A percentile compares a stretch with the other conserved stretches of the same genome.
Conservation (phyloP, 2,113 vertebrate genomes). For the Macaca fascicularis region DNA sequence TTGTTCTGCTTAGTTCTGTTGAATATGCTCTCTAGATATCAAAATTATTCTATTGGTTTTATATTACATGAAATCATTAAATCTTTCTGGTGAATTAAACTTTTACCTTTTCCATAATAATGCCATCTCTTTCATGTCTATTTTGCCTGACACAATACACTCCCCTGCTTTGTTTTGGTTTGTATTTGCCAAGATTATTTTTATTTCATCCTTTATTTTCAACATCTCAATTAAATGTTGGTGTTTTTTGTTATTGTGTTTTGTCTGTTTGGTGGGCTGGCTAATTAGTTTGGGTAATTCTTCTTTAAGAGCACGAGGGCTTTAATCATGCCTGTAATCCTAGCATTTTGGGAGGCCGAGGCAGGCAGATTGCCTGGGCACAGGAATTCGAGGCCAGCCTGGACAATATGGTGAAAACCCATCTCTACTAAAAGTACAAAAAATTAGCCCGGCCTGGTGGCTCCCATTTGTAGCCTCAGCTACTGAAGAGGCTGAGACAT, state of each 20-base stretch:
- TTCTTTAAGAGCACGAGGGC: neutral
- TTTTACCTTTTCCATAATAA: neutral
- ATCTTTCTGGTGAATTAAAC: neutral
- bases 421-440: too few species aligned
- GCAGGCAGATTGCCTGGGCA: too few species aligned
- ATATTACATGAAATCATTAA: neutral
- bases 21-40: neutral
- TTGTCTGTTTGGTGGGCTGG: neutral
- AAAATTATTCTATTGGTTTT: neutral
- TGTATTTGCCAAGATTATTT: neutral
- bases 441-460: too few species aligned
- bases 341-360: too few species aligned
- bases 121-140: neutral
- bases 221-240: neutral
- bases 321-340: neutral
- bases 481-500: too few species aligned
- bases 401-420: too few species aligned
- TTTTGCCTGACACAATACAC: neutral
- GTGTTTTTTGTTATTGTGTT: neutral
- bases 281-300: neutral
- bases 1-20: neutral
- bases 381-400: too few species aligned
- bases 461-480: too few species aligned
- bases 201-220: neutral
- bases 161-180: neutral